These are phyloP conservation scores for Sericinus montela DNA, from an alignment of 2,888 invertebrate species.

Conservation along the genomic window DNA sequence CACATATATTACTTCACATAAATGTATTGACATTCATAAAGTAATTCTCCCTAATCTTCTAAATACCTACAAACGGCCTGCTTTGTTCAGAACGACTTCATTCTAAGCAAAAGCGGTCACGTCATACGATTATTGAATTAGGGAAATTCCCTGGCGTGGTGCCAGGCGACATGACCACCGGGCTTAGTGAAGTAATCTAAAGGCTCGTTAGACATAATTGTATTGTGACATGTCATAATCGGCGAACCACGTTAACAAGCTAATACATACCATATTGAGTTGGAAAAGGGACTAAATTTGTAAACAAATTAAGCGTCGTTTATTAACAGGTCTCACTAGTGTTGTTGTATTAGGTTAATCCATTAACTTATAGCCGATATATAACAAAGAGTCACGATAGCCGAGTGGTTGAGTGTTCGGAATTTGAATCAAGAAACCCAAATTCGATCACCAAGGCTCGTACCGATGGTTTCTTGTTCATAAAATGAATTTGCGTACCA, in stretches of 20 bases:
- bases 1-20: too few relatives aligned
- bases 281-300: background rate
- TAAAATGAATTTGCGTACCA: too few relatives aligned
- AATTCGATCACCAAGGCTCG: too few relatives aligned
- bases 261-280: background rate
- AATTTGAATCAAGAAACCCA: too few relatives aligned
- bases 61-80: conserved; percentile 4
- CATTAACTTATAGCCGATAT: background rate
- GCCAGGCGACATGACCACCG: conserved; percentile 19
- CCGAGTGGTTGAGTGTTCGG: too few relatives aligned
- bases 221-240: conserved; percentile 18
- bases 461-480: too few relatives aligned
- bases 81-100: conserved; percentile 16
- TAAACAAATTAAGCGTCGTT: background rate
- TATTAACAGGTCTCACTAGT: background rate
- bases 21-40: background rate
- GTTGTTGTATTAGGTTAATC: background rate
- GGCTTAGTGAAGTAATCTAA: conserved; percentile 18
- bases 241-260: background rate
- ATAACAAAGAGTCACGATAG: too few relatives aligned
- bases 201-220: conserved; percentile 19
- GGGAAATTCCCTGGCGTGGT: conserved; percentile 22
- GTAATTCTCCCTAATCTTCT: background rate
- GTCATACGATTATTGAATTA: conserved; percentile 26
- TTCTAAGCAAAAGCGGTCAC: conserved; percentile 21